These are phyloP conservation scores for Diplolepis rosae DNA, from an alignment of 2,888 invertebrate species.

Conservation along the genomic window DNA sequence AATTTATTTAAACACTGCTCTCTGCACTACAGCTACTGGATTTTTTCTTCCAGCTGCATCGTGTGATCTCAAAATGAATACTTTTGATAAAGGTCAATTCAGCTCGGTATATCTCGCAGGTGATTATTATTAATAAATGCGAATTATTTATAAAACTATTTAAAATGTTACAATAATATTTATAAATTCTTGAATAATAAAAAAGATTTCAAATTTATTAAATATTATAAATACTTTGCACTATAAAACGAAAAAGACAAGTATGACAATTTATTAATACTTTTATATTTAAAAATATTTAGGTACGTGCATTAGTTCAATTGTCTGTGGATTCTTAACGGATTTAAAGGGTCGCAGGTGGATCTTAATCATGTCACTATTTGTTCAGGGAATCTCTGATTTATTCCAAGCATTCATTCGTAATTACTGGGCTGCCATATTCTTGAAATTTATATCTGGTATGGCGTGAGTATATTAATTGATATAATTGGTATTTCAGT, in stretches of 20 bases:
- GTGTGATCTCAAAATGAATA: constrained; percentile 87
- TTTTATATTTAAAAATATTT: constrained; percentile 34
- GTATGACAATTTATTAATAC: no score
- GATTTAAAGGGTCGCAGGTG: constrained; percentile 80
- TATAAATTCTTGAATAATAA: no score
- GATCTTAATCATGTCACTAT: constrained; percentile 79
- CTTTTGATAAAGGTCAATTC: constrained; percentile 84
- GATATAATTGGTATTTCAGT: no score
- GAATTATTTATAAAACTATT: no score
- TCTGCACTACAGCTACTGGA: constrained; percentile 86
- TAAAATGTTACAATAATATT: no score
- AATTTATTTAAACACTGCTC: constrained; percentile 88
- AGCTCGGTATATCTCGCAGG: constrained; percentile 86
- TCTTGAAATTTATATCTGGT: constrained; percentile 80
- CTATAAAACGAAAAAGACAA: no score
- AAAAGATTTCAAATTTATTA: no score
- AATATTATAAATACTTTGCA: no score
- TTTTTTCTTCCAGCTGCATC: constrained; percentile 89
- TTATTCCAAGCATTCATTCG: constrained; percentile 77
- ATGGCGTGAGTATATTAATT: constrained; percentile 74
- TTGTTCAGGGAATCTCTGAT: constrained; percentile 78
- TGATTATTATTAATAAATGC: constrained; percentile 65
- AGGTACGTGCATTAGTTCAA: constrained; percentile 83
- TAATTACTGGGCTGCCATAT: constrained; percentile 77
- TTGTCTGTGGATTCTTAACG: constrained; percentile 83